phyloP scores from a whole-genome alignment of 1,140 invertebrate species.

The Atta cephalotes region DNA sequence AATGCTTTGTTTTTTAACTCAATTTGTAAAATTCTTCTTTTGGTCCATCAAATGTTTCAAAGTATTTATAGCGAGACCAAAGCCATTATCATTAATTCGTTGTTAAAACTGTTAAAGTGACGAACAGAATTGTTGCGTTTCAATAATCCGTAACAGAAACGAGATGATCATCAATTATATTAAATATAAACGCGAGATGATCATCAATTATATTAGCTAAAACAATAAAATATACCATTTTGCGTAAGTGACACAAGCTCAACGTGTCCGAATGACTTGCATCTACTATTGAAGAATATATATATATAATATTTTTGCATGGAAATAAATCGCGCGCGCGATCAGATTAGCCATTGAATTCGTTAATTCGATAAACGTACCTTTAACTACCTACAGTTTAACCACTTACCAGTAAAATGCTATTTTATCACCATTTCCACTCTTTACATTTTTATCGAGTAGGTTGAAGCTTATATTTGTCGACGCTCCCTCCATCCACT shows the following conservation, averaged over 20 bases:
- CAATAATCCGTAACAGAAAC: neutral
- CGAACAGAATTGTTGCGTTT: too few relatives aligned
- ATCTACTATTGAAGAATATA: conserved; percentile 55
- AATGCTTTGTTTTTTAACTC: too few relatives aligned
- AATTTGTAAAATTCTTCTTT: too few relatives aligned
- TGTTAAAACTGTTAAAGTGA: neutral
- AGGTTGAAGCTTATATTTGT: conserved; percentile 99
- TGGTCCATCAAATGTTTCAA: too few relatives aligned
- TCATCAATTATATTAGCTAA: too few relatives aligned
- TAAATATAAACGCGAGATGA: too few relatives aligned
- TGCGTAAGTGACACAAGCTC: neutral
- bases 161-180: too few relatives aligned
- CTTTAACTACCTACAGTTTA: neutral
- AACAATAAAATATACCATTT: conserved; percentile 9
- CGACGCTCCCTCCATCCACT: conserved; percentile 97
- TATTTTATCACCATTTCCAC: conserved; percentile 94
- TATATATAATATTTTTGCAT: conserved; percentile 75
- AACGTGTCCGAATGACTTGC: conserved; percentile 76
- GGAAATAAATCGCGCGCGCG: neutral
- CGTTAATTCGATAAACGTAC: neutral
- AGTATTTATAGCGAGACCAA: too few relatives aligned
- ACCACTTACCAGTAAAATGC: conserved; percentile 96
- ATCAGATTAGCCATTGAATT: neutral
- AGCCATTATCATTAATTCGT: neutral
- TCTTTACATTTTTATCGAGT: conserved; percentile 95